These are phyloP conservation scores for Cepaea hortensis DNA, from an alignment of 2,888 invertebrate species.

Conservation along the genomic window DNA sequence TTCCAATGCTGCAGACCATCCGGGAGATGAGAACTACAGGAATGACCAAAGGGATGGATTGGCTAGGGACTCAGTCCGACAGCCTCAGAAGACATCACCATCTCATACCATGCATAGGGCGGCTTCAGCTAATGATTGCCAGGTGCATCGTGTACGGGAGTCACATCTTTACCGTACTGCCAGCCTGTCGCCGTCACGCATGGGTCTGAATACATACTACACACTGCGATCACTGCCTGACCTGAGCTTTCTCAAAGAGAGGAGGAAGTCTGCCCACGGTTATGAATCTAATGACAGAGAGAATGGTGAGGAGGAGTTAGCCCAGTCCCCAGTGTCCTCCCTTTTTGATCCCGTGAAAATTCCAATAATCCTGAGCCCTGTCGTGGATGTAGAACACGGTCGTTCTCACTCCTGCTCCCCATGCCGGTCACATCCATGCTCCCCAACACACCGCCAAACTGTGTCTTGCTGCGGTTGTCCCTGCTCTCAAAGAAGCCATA, in stretches of 20 bases:
- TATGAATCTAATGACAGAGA: neutral
- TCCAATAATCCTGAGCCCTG: conserved; percentile 57
- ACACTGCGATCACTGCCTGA: conserved; percentile 68
- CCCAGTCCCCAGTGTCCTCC: conserved; percentile 53
- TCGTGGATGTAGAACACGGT: conserved; percentile 45
- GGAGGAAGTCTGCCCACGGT: neutral
- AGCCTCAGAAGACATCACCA: conserved; percentile 35
- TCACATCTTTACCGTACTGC: conserved; percentile 44
- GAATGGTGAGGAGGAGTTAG: neutral
- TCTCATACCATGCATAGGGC: conserved; percentile 41
- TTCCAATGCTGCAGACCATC: neutral
- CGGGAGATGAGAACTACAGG: neutral
- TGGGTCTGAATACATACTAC: conserved; percentile 61
- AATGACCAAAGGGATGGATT: neutral
- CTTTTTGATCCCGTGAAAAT: conserved; percentile 65
- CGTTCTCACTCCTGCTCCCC: conserved; percentile 57
- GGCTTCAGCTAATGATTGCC: conserved; percentile 50
- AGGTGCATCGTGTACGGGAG: neutral
- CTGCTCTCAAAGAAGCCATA: conserved; percentile 54
- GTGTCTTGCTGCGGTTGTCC: conserved; percentile 56
- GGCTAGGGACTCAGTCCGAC: conserved; percentile 26
- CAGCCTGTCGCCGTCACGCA: conserved; percentile 57
- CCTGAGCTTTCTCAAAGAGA: conserved; percentile 61
- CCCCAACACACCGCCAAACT: conserved; percentile 52
- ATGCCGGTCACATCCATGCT: conserved; percentile 56